Base-by-base conservation (phyloP, 2,113 vertebrate genomes). In the Mesembrinibis cayennensis region DNA sequence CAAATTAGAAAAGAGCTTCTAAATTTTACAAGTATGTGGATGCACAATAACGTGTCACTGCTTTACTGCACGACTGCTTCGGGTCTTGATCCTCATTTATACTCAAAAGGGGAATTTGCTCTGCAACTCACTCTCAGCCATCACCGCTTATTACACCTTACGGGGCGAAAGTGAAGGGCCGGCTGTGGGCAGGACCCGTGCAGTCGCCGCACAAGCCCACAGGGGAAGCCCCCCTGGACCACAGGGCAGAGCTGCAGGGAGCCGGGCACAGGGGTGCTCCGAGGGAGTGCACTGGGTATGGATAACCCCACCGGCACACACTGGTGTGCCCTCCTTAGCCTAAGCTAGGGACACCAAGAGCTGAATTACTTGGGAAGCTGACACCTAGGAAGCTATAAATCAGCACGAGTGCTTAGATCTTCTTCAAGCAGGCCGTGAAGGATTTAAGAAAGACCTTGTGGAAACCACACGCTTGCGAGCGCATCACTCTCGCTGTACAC, bases 381-480 rank as follows among this genome's bases (percentile, higher is more conserved):
- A 2, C 59, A 20, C 47, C 9, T 6, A 7, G 69, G 53, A 52
- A 26, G 38, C 69, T 11, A 3, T 6, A 26, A 29, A 16, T 32
- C 59, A 42, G 45, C 23, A 21, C 1, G 0, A 23, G 58, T 0
- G 7, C 1, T 7, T 6, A 53, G n/a, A 50, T 61, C 19, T 27
- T 45, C 9, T 14, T 4, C 3, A 6, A 59, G 71, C 52, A 53
- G 34, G 32, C 69, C 42, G 45, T 0, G 27, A 40, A 62, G 59
- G 63, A 13, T 13, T 47, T 65, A 32, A 76, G 47, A 2, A 3
- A 6, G 71, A 21, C 44, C 62, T 2, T 10, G 42, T 42, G 71
- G 26, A 65, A 23, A 9, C 16, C 0, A 1, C 45, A 2, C 0
- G 16, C 30, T 22, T 10, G 53, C 0, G 1, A 74, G 76, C 0